Conservation (phyloP, 2,113 vertebrate genomes). For the Oostethus manadensis region DNA sequence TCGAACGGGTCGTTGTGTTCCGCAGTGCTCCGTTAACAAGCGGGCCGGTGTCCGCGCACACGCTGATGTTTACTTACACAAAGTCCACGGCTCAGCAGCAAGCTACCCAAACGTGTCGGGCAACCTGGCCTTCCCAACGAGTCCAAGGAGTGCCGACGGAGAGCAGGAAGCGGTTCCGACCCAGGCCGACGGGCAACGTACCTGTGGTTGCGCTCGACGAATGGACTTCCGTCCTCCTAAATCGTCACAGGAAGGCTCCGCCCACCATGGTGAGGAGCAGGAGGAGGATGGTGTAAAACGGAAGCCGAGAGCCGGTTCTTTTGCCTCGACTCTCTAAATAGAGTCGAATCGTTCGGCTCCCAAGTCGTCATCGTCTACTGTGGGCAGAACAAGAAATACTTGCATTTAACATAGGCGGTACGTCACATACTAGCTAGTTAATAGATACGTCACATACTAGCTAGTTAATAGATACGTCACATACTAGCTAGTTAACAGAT, state of each 20-base stretch:
- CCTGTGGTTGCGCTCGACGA: not conserved
- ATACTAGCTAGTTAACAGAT: no score
- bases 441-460: no score
- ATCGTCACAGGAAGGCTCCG: slow-evolving; percentile 18
- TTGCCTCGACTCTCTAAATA: not conserved
- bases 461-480: no score
- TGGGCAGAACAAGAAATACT: no score
- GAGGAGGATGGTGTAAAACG: slow-evolving; percentile 35
- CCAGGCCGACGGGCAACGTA: not conserved
- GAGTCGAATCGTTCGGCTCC: no score
- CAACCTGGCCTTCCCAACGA: no score
- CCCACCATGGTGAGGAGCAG: slow-evolving; percentile 24
- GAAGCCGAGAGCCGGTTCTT: slow-evolving; percentile 41
- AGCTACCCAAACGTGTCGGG: not conserved
- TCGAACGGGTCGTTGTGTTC: no score
- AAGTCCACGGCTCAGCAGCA: not conserved
- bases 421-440: no score
- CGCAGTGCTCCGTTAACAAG: not conserved
- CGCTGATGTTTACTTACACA: slow-evolving; percentile 44
- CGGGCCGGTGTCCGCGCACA: not conserved
- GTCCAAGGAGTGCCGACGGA: no score
- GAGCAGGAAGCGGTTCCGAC: not conserved
- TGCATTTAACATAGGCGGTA: no score
- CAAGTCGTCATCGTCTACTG: no score
- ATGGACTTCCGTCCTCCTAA: slow-evolving; percentile 21